Evolutionary conservation across 2,888 invertebrate species (phyloP).

Genomic region (Lithophane semibrunnea): DNA sequence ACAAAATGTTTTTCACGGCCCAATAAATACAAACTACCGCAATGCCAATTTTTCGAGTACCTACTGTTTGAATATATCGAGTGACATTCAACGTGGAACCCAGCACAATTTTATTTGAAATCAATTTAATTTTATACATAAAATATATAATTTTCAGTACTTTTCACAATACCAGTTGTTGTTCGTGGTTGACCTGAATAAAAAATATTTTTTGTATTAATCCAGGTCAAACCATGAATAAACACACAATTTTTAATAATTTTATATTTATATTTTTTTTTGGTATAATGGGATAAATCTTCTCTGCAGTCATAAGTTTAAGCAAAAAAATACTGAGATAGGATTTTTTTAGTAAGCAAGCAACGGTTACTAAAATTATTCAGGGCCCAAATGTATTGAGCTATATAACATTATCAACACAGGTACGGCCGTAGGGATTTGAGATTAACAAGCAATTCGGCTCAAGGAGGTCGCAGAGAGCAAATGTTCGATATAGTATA

Average conservation of each 20-base stretch:
- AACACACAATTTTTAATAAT: background rate
- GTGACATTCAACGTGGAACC: conserved; percentile 15
- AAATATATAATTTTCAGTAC: background rate
- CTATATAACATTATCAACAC: conserved; percentile 36
- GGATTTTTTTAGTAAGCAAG: background rate
- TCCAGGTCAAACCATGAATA: background rate
- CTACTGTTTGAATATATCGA: conserved; percentile 4
- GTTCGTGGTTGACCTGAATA: background rate
- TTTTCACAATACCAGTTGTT: background rate
- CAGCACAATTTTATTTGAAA: conserved; percentile 5
- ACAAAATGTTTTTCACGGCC: background rate
- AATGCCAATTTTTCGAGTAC: conserved; percentile 5
- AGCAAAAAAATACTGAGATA: background rate
- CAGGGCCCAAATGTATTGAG: conserved; percentile 16
- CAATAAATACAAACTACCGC: conserved; percentile 23
- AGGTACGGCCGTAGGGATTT: conserved; percentile 41
- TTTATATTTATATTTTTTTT: background rate
- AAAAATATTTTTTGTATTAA: background rate
- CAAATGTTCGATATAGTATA: background rate
- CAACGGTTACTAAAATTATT: conserved; percentile 33
- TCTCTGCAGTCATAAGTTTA: background rate
- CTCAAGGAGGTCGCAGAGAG: background rate
- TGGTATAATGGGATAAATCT: background rate
- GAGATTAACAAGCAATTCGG: conserved; percentile 38
- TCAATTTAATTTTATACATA: background rate